Percentiles rank a stretch among this genome's conserved stretches.
Conservation (phyloP, 2,797 vertebrate species). For the Kryptopterus vitreolus region DNA sequence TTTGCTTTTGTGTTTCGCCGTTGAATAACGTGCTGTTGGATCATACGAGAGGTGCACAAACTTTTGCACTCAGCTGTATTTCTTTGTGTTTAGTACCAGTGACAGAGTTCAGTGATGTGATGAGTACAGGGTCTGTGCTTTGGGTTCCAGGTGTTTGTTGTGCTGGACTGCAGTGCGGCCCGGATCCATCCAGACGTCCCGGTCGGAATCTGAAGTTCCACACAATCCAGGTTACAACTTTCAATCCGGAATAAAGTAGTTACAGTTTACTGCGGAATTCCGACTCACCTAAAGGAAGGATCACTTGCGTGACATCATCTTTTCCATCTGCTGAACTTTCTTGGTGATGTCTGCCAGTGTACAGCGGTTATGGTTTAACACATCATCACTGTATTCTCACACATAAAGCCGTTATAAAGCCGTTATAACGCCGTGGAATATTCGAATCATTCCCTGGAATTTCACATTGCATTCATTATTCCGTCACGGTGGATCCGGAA, state of each 20-base stretch:
- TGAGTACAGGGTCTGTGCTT: neutral
- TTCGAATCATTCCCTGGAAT: too few species aligned
- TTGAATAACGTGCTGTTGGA: too few species aligned
- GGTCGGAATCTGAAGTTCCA: neutral
- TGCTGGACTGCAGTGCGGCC: neutral
- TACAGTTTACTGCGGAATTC: conserved; percentile 9
- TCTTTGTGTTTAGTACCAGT: neutral
- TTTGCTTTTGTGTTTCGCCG: too few species aligned
- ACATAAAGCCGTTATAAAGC: too few species aligned
- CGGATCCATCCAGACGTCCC: neutral
- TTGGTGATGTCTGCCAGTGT: conserved; percentile 70
- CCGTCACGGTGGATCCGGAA: too few species aligned
- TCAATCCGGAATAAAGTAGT: conserved; percentile 59
- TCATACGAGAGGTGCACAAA: neutral
- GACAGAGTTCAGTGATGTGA: neutral
- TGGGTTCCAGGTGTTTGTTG: neutral
- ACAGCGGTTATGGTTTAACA: conserved; percentile 65
- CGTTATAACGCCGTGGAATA: too few species aligned
- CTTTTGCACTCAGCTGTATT: neutral
- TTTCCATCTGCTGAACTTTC: conserved; percentile 72
- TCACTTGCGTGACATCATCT: conserved; percentile 60
- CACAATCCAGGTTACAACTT: conserved; percentile 42
- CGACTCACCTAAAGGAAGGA: conserved; percentile 53
- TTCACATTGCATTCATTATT: too few species aligned
- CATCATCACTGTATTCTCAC: neutral